Evolutionary conservation across 2,888 invertebrate species (phyloP), one percentile per base, ranked within the genome.

Genomic region (Norana najaformis): DNA sequence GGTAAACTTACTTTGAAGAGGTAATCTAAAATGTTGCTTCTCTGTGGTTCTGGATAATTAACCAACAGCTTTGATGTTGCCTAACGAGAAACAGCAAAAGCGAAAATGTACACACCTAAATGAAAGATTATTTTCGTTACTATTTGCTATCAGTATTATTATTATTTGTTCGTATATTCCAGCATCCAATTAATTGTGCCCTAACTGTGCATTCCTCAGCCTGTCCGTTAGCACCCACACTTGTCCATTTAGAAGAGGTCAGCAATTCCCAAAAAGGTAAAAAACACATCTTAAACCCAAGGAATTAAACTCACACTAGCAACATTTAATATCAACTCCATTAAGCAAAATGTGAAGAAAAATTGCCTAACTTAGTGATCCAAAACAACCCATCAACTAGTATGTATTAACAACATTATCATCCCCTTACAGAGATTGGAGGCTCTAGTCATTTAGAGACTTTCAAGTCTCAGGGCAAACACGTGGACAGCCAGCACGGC

Each of bases 61-160:
- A 94, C 93, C 88, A 95, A 92, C 14, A 95, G 93, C 91, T 95
- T 95, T 18, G 95, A 95, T 14, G 95, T 95, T 23, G 95, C 95
- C 94, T 95, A 69, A 30, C 30, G 69, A 69, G 69, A 69, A 69
- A 69, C 69, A 69, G 91, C 36, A 93, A 92, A 88, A 89, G 89
- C 35, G 82, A 88, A 88, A 89, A 69, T 37, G 20, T 41, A 89
- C 69, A 38, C 23, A 69, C 18, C 16, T 36, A 39, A 47, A n/a
- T n/a, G 69, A 36, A 35, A 89, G 36, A 53, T 30, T 41, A 88
- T 18, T 34, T 89, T 83, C 0, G 18, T 47, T 47, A 23, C 23
- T 47, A 20, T 1, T 11, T 88, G n/a, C 20, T 36, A 88, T 20
- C 34, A 20, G 34, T 30, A 88, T 88, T n/a, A n/a, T n/a, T n/a